Evolutionary conservation across 2,797 vertebrate genomes (phyloP), one percentile per base, ranked within the genome.

Genomic region (Meriones psammophilus): DNA sequence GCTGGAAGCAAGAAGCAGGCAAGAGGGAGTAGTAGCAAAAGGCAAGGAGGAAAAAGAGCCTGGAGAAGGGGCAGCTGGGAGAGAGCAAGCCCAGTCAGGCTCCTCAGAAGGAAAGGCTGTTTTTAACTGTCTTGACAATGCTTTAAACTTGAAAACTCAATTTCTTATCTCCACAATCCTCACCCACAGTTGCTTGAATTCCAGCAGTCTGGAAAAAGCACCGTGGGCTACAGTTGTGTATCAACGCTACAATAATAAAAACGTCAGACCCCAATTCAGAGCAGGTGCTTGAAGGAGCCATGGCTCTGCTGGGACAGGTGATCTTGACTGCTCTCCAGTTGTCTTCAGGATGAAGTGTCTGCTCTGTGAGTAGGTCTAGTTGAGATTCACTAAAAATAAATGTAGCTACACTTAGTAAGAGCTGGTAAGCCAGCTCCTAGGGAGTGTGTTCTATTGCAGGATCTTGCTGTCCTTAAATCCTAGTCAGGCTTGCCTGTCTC

Each of bases 101-200:
- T 88, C 46, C 56, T 77, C 26, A 46, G 66, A 64, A 88, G 77
- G 69, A 62, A 94, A 88, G 79, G n/a, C 22, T 90, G 33, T 74
- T 97, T 91, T 96, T 96, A 76, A 88, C 58, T 88, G 39, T 66
- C 93, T 88, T 68, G 64, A 97, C 80, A 39, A 26, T 3, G 14
- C 56, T 89, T 79, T 80, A 36, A 87, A 89, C 87, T 46, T 50
- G 13, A 96, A 97, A 94, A 84, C 46, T 68, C 17, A 88, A 46
- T 62, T 30, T n/a, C 24, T 66, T 20, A 81, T 90, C 68, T 96
- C 46, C 80, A 77, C 36, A 96, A 88, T 50, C 17, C 42, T 78
- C 14, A 54, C 64, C 33, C 42, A 92, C 50, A 36, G 64, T 80
- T 28, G 89, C 26, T 88, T 94, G 92, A 17, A 66, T 93, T 28